Base-by-base conservation (phyloP, 2,888 invertebrate species). In the Brachycybe producta region DNA sequence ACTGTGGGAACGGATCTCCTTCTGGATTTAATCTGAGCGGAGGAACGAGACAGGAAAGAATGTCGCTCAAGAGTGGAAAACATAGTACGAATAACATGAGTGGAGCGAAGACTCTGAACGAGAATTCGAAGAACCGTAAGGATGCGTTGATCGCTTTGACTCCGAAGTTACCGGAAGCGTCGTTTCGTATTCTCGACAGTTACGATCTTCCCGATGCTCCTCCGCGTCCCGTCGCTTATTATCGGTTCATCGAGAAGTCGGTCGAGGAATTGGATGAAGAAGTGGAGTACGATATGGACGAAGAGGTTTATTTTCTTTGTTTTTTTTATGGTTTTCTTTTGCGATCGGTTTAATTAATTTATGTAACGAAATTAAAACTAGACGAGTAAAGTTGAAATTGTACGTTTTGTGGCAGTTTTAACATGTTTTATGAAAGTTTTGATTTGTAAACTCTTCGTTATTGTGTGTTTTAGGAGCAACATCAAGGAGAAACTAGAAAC, bases 251-350 rank as follows among this genome's bases (percentile, higher is more conserved):
- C 63, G 95, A 95, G 65, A 87, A 90, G 62, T 86, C 90, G 7
- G 79, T 82, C 0, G 94, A 95, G 66, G 94, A 95, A 65, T 70
- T 95, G 24, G 94, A 95, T 64, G 90, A 91, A 52, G 87, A 77
- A 61, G 75, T 81, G 1, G 97, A 97, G 67, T 98, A 97, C 72
- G 97, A 97, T 70, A 83, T 95, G 58, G 97, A 98, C 66, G 97
- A 97, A 65, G 95, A 97, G 65, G 71, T 30, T n/a, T n/a, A n/a
- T n/a, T n/a, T n/a, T n/a, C n/a, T n/a, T n/a, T n/a, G n/a, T n/a
- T n/a, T n/a, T n/a, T n/a, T 72, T 54, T 54, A 52, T 34, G 17
- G 26, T 19, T 1, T 45, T n/a, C 26, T 5, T 2, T 35, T 17
- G n/a, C n/a, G n/a, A 3, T 36, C 34, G 13, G 3, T 21, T 28